Conservation (phyloP, 2,888 invertebrate species). For the Boloria selene region DNA sequence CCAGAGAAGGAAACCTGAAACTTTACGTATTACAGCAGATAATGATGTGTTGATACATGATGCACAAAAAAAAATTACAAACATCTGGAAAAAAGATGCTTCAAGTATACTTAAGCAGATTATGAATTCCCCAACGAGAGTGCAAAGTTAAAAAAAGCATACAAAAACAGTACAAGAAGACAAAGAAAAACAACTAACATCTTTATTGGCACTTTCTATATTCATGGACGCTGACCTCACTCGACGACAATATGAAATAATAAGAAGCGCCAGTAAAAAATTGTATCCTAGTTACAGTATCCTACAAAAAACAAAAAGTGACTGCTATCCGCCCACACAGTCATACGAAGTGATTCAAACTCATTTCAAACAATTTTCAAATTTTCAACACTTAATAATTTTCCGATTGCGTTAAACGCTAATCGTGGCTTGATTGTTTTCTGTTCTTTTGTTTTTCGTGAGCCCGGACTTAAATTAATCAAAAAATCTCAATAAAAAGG, state of each 20-base stretch:
- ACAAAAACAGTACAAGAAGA: background rate
- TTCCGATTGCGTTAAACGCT: no score
- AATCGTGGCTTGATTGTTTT: no score
- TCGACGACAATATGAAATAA: background rate
- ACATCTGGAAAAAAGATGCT: slow-evolving; percentile 13
- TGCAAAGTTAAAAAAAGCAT: background rate
- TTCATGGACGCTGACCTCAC: background rate
- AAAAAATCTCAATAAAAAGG: no score
- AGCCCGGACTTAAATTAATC: no score
- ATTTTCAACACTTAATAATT: no score
- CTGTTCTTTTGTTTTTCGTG: no score
- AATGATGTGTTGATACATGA: slow-evolving; percentile 11
- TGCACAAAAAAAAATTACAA: slow-evolving; percentile 1
- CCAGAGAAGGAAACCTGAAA: slow-evolving; percentile 39
- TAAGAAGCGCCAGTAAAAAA: no score
- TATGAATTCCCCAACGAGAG: background rate
- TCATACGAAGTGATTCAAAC: slow-evolving; percentile 19
- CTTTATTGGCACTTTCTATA: background rate
- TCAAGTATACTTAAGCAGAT: slow-evolving; percentile 14
- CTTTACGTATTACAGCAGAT: slow-evolving; percentile 24
- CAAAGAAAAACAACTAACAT: background rate
- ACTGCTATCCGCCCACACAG: slow-evolving; percentile 21
- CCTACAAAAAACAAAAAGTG: background rate
- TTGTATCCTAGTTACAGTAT: background rate
- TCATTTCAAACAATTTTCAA: no score